phyloP scores from a whole-genome alignment of 2,797 vertebrate genomes.

The Erpetoichthys calabaricus region DNA sequence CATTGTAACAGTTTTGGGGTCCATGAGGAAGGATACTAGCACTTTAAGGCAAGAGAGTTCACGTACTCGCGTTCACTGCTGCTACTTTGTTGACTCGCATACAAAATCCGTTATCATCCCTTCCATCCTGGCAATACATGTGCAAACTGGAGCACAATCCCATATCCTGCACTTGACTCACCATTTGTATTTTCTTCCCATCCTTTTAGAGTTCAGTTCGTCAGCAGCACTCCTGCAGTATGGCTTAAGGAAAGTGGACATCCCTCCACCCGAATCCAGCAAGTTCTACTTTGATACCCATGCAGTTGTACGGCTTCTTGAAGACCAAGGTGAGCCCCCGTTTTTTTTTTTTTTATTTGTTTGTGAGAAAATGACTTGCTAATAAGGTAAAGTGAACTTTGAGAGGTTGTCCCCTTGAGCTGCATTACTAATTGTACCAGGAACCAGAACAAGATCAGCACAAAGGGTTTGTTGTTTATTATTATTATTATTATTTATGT shows the following conservation, averaged over 20 bases:
- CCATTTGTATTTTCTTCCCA: background rate
- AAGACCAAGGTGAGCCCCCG: constrained; percentile 65
- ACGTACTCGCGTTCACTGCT: too few relatives aligned
- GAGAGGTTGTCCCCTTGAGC: too few relatives aligned
- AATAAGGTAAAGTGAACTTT: too few relatives aligned
- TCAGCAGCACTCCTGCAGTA: constrained; percentile 40
- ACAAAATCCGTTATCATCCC: too few relatives aligned
- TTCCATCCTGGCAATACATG: too few relatives aligned
- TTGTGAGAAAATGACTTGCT: too few relatives aligned
- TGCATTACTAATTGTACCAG: background rate
- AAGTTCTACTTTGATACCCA: constrained; percentile 83
- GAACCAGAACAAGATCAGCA: background rate
- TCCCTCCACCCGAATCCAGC: constrained; percentile 40
- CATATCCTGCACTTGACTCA: too few relatives aligned
- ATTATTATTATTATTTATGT: constrained; percentile 11
- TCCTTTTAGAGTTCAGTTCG: constrained; percentile 45
- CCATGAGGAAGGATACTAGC: too few relatives aligned
- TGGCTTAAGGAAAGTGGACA: constrained; percentile 32
- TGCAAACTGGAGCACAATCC: too few relatives aligned
- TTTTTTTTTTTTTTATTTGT: background rate
- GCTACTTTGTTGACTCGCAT: too few relatives aligned
- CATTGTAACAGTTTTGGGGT: too few relatives aligned
- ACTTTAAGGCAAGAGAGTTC: too few relatives aligned
- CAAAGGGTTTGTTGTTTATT: background rate
- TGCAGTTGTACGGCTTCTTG: constrained; percentile 68